Conservation (phyloP, 1,140 invertebrate species). For the Chlorops oryzae region DNA sequence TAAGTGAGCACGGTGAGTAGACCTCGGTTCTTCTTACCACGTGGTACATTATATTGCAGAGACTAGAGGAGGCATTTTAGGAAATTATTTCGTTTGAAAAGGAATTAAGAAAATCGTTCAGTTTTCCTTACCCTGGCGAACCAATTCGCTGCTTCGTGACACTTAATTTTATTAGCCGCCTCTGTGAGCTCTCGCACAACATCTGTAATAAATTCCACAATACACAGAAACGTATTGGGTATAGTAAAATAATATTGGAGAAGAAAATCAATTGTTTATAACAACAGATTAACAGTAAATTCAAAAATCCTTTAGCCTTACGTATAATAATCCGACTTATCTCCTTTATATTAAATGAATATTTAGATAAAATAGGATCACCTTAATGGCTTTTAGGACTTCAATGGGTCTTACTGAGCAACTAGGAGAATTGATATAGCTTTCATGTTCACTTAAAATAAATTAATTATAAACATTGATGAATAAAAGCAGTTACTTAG, state of each 20-base stretch:
- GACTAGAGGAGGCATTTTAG: conserved; percentile 51
- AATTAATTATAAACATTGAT: too few species aligned
- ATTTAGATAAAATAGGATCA: too few species aligned
- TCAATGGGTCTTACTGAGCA: too few species aligned
- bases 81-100: conserved; percentile 19
- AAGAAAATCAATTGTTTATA: too few species aligned
- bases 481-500: too few species aligned
- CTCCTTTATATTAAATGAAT: too few species aligned
- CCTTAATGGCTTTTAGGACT: too few species aligned
- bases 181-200: conserved; percentile 75
- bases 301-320: too few species aligned
- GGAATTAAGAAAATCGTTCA: conserved; percentile 3
- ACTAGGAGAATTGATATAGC: too few species aligned
- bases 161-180: conserved; percentile 61
- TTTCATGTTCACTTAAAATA: too few species aligned
- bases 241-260: conserved; percentile 5
- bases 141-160: conserved; percentile 72
- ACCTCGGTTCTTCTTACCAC: conserved; percentile 73
- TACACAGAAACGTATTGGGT: background rate
- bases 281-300: too few species aligned
- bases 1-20: conserved; percentile 75
- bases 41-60: conserved; percentile 75
- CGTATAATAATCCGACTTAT: too few species aligned
- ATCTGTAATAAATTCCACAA: conserved; percentile 52
- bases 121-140: conserved; percentile 59